These are phyloP conservation scores for Neomonachus schauinslandi DNA, from an alignment of 2,113 vertebrate species.

Conservation along the genomic window DNA sequence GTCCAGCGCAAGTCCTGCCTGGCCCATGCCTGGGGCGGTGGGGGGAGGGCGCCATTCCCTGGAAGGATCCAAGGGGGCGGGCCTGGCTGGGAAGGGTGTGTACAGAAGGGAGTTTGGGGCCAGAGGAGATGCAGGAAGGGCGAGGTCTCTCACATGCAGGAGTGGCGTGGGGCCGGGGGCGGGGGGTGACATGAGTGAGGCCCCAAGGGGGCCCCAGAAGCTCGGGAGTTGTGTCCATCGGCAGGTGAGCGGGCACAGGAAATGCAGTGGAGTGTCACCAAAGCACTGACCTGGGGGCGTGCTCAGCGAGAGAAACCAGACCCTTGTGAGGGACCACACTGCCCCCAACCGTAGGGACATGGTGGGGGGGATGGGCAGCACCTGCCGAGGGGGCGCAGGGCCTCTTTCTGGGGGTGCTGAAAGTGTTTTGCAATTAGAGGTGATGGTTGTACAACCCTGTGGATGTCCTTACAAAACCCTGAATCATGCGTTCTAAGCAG, in stretches of 20 bases:
- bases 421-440: background rate
- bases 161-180: no score
- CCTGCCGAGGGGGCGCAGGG: background rate
- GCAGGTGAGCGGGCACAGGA: background rate
- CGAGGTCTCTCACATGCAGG: fast-evolving
- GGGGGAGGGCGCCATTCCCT: background rate
- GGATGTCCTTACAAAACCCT: background rate
- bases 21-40: fast-evolving
- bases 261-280: background rate
- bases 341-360: background rate
- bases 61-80: background rate
- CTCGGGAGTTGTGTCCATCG: background rate
- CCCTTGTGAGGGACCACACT: background rate
- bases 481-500: background rate
- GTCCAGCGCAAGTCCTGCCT: background rate
- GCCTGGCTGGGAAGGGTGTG: background rate
- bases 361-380: no score
- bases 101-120: background rate
- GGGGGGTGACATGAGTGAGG: no score
- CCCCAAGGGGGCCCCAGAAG: background rate
- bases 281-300: background rate
- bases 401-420: background rate
- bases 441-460: no score
- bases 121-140: background rate
- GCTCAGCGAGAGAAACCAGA: background rate